Conservation (phyloP, 2,888 invertebrate species). For the Terebella lapidaria region DNA sequence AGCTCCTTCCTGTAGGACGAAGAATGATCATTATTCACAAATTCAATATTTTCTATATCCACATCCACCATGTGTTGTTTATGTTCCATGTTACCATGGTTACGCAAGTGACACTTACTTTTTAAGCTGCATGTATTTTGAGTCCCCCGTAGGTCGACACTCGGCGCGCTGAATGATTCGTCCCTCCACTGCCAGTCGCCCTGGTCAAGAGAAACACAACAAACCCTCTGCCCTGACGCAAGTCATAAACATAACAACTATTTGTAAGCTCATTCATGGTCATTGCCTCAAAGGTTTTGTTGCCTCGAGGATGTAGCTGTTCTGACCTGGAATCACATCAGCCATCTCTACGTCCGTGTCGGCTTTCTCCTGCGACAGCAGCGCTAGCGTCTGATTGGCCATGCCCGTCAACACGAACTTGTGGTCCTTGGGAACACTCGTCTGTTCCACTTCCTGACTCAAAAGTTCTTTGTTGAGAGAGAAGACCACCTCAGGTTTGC, state of each 20-base stretch:
- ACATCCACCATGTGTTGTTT: too few species aligned
- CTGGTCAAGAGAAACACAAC: constrained; percentile 11
- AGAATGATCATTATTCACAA: too few species aligned
- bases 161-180: constrained; percentile 93
- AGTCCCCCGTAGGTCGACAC: constrained; percentile 80
- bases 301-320: too few species aligned
- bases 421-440: constrained; percentile 81
- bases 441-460: constrained; percentile 71
- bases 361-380: constrained; percentile 4
- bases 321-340: too few species aligned
- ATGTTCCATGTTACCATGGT: too few species aligned
- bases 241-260: too few species aligned
- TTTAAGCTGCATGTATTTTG: constrained; percentile 85
- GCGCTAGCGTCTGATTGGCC: constrained; percentile 69
- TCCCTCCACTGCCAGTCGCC: constrained; percentile 79
- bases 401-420: constrained; percentile 86
- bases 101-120: too few species aligned
- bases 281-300: too few species aligned
- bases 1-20: constrained; percentile 32
- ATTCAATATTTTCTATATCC: too few species aligned
- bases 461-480: constrained; percentile 67
- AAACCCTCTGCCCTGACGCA: too few species aligned
- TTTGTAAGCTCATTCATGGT: too few species aligned
- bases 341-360: background rate
- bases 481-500: constrained; percentile 75